These are phyloP conservation scores for Oryzaephilus surinamensis DNA, from an alignment of 1,140 invertebrate genomes.

Conservation along the genomic window DNA sequence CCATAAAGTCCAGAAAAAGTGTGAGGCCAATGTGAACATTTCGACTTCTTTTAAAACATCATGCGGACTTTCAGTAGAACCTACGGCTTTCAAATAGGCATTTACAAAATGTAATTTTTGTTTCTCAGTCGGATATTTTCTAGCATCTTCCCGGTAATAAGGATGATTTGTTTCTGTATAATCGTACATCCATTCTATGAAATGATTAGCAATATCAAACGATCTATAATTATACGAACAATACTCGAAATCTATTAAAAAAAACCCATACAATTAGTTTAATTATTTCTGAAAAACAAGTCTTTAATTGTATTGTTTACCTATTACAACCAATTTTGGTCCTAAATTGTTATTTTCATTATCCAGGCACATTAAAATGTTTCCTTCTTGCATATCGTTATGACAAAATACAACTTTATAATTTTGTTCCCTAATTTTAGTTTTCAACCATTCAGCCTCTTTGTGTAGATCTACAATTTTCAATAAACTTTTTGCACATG, in stretches of 20 bases:
- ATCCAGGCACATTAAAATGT: conserved; percentile 49
- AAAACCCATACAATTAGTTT: conserved; percentile 2
- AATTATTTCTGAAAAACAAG: not conserved
- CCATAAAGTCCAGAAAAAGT: conserved; percentile 91
- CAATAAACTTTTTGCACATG: conserved; percentile 20
- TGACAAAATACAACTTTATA: conserved; percentile 93
- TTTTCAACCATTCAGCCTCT: conserved; percentile 55
- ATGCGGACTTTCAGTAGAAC: conserved; percentile 43
- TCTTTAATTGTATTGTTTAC: conserved; percentile 11
- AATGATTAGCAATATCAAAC: conserved; percentile 95
- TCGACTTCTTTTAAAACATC: conserved; percentile 65
- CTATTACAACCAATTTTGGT: conserved; percentile 30
- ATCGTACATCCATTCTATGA: conserved; percentile 89
- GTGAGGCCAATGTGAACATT: conserved; percentile 75
- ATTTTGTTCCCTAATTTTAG: conserved; percentile 44
- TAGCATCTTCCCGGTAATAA: conserved; percentile 57
- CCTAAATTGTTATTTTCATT: conserved; percentile 29
- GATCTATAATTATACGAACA: conserved; percentile 88
- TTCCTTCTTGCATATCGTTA: conserved; percentile 94
- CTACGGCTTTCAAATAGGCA: conserved; percentile 27
- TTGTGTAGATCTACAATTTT: conserved; percentile 45
- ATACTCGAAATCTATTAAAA: conserved; percentile 81
- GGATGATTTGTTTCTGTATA: conserved; percentile 71
- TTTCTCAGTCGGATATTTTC: conserved; percentile 61
- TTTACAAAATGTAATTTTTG: conserved; percentile 51